Percentiles rank a stretch among this genome's conserved stretches.
phyloP scores from a whole-genome alignment of 2,797 vertebrate genomes.

The Euphonia xanthogaster region DNA sequence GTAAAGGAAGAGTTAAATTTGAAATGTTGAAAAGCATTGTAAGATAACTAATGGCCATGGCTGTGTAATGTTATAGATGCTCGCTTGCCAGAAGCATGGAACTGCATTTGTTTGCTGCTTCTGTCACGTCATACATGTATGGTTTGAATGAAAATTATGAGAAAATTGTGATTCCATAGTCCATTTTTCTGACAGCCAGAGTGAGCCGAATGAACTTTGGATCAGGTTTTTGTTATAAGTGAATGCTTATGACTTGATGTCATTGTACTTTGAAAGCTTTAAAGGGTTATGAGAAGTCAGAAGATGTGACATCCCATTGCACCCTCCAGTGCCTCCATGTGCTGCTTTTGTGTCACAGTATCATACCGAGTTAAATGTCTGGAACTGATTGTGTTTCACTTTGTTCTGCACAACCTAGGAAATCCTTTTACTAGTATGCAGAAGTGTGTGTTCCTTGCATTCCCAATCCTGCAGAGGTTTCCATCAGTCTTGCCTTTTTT shows the following conservation, averaged over 20 bases:
- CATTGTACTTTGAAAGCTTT: neutral
- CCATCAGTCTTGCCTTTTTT: neutral
- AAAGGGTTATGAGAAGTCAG: neutral
- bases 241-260: neutral
- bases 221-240: neutral
- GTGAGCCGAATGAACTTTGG: neutral
- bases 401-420: neutral
- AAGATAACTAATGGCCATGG: neutral
- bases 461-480: neutral
- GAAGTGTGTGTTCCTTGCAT: neutral
- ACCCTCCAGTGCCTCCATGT: neutral
- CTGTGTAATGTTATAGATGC: neutral
- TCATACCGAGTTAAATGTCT: neutral
- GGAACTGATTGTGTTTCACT: neutral
- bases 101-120: neutral
- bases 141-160: neutral
- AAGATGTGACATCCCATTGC: neutral
- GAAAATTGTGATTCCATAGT: neutral
- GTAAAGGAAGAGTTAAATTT: neutral
- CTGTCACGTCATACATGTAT: fast-evolving
- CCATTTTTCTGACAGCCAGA: neutral
- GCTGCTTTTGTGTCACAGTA: neutral
- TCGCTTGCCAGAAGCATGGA: neutral
- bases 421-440: neutral
- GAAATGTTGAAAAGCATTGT: neutral